These are phyloP conservation scores for Cephus pulcher DNA, from an alignment of 2,888 invertebrate species.

Conservation along the genomic window DNA sequence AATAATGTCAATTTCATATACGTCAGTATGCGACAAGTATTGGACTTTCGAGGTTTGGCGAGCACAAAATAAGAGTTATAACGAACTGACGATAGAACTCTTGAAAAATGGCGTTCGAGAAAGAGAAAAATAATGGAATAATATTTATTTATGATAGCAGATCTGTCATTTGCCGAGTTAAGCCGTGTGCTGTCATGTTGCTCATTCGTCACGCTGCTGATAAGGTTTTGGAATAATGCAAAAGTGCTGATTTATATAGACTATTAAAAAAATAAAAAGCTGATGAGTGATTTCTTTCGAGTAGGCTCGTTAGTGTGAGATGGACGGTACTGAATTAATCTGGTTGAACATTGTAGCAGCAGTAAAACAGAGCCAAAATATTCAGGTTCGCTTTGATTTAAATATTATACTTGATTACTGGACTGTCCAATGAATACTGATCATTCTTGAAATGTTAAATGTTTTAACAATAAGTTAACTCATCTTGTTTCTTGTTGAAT, in stretches of 20 bases:
- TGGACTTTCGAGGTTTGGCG: neutral
- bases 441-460: neutral
- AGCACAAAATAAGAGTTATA: neutral
- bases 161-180: neutral
- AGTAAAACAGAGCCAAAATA: conserved; percentile 49
- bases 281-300: conserved; percentile 24
- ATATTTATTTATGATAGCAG: neutral
- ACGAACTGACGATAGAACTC: neutral
- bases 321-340: conserved; percentile 62
- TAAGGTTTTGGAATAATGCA: conserved; percentile 1
- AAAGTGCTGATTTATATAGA: conserved; percentile 1
- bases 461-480: conserved; percentile 2
- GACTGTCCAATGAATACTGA: neutral
- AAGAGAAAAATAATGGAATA: neutral
- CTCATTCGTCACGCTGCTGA: neutral
- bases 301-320: conserved; percentile 47
- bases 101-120: neutral
- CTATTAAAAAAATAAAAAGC: conserved; percentile 14
- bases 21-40: neutral
- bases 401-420: neutral
- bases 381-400: conserved; percentile 39
- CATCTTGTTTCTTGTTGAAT: conserved; percentile 45
- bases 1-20: neutral
- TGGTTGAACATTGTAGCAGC: conserved; percentile 57
- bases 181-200: neutral